Percentiles rank a stretch among this genome's conserved stretches.
These are phyloP conservation scores for Collichthys lucidus DNA, from an alignment of 2,113 vertebrate species.

Conservation along the genomic window DNA sequence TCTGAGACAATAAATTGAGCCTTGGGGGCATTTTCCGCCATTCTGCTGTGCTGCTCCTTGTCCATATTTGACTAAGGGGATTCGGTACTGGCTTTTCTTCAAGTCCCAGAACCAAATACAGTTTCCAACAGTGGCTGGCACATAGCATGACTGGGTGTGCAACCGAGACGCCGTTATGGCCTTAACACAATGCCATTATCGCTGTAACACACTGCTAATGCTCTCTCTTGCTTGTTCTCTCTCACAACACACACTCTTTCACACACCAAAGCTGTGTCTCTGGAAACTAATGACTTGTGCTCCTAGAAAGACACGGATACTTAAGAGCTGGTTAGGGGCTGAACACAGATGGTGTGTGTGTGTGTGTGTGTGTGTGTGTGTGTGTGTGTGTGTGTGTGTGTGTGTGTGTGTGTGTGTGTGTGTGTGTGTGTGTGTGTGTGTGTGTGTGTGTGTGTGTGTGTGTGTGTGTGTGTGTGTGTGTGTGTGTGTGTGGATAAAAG, in stretches of 20 bases:
- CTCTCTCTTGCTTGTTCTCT: slow-evolving; percentile 50
- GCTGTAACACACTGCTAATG: slow-evolving; percentile 72
- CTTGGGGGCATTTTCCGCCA: slow-evolving; percentile 50
- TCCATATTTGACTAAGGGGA: slow-evolving; percentile 71
- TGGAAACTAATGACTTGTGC: slow-evolving; percentile 69
- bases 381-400: slow-evolving; percentile 33
- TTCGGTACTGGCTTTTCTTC: slow-evolving; percentile 66
- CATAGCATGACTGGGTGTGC: slow-evolving; percentile 61
- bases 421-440: slow-evolving; percentile 31
- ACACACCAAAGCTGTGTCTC: slow-evolving; percentile 55
- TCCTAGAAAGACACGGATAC: slow-evolving; percentile 70
- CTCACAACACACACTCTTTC: slow-evolving; percentile 22
- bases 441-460: slow-evolving; percentile 13
- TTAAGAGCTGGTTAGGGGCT: slow-evolving; percentile 68
- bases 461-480: slow-evolving; percentile 26
- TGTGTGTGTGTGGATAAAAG: slow-evolving; percentile 20
- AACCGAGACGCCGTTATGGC: slow-evolving; percentile 68
- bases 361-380: slow-evolving; percentile 32
- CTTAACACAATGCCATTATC: slow-evolving; percentile 71
- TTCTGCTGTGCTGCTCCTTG: slow-evolving; percentile 52
- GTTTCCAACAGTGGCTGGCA: slow-evolving; percentile 66
- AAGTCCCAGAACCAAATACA: slow-evolving; percentile 62
- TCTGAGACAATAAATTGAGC: slow-evolving; percentile 56
- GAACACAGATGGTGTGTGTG: slow-evolving; percentile 54
- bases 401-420: no score